Evolutionary conservation across 2,888 invertebrate species (phyloP).

Genomic region (Pandemis corylana): DNA sequence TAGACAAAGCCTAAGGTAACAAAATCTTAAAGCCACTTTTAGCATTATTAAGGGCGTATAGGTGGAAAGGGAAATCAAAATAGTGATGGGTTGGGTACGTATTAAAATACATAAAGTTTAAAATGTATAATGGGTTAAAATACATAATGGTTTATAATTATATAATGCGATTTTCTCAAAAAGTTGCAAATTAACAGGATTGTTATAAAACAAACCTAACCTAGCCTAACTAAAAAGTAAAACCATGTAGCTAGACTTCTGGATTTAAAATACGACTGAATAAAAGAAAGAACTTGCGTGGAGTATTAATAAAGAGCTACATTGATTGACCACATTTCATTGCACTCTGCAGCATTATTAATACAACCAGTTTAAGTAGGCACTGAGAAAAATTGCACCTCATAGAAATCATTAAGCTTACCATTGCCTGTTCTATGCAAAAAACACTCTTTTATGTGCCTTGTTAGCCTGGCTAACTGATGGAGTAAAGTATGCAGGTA

Average conservation of each 20-base stretch:
- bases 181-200: no score
- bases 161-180: no score
- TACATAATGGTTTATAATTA: no score
- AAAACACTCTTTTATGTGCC: slow-evolving; percentile 23
- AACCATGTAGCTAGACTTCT: not conserved
- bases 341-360: not conserved
- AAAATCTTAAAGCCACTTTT: no score
- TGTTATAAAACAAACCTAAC: no score
- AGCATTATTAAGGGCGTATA: no score
- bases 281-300: not conserved
- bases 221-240: not conserved
- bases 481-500: slow-evolving; percentile 29
- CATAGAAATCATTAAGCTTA: slow-evolving; percentile 3
- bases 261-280: not conserved
- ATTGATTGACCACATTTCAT: slow-evolving; percentile 27
- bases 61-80: no score
- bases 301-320: slow-evolving; percentile 4
- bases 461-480: slow-evolving; percentile 27
- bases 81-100: no score
- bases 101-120: no score
- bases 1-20: no score
- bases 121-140: no score
- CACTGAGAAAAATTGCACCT: slow-evolving; percentile 11
- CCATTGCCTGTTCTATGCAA: not conserved
- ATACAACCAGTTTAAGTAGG: slow-evolving; percentile 8